Conservation (phyloP, 2,113 vertebrate genomes). For the Rissa tridactyla region DNA sequence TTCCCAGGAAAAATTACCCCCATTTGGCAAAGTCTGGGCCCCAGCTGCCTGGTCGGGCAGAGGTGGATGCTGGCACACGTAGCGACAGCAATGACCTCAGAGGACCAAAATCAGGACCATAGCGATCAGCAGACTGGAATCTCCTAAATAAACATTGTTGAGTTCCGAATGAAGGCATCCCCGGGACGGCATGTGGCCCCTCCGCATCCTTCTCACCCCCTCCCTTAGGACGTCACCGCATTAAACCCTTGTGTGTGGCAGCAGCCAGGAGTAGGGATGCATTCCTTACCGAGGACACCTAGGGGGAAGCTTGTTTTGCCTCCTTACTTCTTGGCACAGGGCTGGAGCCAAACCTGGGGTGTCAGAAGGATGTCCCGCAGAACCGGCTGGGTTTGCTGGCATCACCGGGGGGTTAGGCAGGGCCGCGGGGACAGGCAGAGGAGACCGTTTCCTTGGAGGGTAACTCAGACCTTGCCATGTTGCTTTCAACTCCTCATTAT, state of each 20-base stretch:
- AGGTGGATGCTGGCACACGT: accelerated
- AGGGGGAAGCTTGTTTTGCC: accelerated
- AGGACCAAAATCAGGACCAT: background rate
- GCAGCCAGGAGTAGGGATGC: background rate
- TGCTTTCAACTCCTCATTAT: conserved; percentile 14
- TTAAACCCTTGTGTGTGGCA: background rate
- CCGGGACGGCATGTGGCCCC: accelerated
- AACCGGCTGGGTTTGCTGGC: background rate
- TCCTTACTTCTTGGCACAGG: background rate
- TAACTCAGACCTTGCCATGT: background rate
- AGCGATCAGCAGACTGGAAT: background rate
- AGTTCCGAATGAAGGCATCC: background rate
- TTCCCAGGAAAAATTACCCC: background rate
- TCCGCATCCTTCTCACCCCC: background rate
- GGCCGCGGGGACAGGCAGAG: background rate
- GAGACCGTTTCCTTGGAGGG: background rate
- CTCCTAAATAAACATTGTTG: background rate
- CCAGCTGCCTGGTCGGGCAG: background rate
- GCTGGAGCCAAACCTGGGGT: background rate
- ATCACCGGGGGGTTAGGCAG: background rate
- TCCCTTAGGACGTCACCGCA: background rate
- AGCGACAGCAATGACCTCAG: background rate
- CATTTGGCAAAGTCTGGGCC: background rate
- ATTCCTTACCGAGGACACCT: accelerated
- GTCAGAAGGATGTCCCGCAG: background rate